phyloP scores from a whole-genome alignment of 2,113 vertebrate genomes.

The Atlantisia rogersi region DNA sequence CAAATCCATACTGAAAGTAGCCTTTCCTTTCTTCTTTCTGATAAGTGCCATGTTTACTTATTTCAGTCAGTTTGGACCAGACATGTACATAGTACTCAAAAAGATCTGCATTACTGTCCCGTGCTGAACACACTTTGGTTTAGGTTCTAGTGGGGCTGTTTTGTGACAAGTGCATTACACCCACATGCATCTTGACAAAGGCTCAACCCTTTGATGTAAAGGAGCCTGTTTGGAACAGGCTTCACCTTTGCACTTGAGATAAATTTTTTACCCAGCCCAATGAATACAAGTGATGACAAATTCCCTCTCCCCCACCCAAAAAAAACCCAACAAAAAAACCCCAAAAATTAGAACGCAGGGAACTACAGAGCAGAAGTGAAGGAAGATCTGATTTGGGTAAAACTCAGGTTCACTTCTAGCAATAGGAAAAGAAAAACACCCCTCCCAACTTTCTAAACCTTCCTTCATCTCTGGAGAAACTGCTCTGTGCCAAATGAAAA shows the following conservation, averaged over 20 bases:
- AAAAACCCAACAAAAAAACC: too few relatives aligned
- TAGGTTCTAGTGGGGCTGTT: neutral
- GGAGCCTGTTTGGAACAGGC: neutral
- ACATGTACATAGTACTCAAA: neutral
- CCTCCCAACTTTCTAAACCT: neutral
- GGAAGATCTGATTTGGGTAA: neutral
- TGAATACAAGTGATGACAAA: neutral
- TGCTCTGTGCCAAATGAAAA: neutral
- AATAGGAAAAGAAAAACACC: neutral
- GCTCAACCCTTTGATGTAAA: neutral
- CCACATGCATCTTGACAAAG: neutral
- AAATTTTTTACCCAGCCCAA: neutral
- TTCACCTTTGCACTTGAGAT: neutral
- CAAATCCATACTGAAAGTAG: neutral
- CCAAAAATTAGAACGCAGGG: neutral
- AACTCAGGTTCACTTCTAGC: neutral
- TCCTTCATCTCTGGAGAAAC: neutral
- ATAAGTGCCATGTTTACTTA: neutral
- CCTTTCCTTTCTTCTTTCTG: neutral
- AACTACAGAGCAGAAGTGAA: neutral
- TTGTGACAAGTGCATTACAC: neutral
- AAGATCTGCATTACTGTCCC: neutral
- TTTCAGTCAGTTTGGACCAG: neutral
- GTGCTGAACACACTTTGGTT: neutral
- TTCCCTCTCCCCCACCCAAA: neutral